Conservation (phyloP, 2,113 vertebrate genomes). For the Festucalex cinctus region DNA sequence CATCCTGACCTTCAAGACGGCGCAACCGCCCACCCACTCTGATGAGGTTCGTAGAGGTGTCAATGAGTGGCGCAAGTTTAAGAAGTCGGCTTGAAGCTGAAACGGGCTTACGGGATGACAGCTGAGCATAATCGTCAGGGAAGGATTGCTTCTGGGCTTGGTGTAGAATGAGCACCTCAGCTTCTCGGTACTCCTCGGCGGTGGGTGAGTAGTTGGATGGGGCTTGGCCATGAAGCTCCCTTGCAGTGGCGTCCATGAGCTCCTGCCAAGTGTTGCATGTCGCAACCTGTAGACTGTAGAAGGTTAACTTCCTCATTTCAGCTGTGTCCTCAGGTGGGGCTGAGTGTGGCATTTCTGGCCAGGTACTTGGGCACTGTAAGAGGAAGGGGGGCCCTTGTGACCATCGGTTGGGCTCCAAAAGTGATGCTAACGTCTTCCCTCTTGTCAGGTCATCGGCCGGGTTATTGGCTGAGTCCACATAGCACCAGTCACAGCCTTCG, state of each 20-base stretch:
- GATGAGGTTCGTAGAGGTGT: neutral
- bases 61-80: neutral
- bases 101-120: neutral
- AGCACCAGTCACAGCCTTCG: slow-evolving; percentile 1
- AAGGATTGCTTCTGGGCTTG: slow-evolving; percentile 8
- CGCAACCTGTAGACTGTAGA: neutral
- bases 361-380: neutral
- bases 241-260: slow-evolving; percentile 6
- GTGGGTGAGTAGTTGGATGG: neutral
- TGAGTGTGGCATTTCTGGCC: slow-evolving; percentile 2
- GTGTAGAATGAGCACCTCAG: neutral
- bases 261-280: slow-evolving; percentile 14
- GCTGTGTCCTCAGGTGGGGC: neutral
- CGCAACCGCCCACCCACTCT: neutral
- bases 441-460: slow-evolving; percentile 21
- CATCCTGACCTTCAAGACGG: neutral
- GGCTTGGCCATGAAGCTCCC: neutral
- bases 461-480: slow-evolving; percentile 21
- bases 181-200: slow-evolving; percentile 7
- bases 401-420: slow-evolving; percentile 5
- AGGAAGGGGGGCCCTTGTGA: slow-evolving; percentile 24
- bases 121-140: slow-evolving; percentile 3
- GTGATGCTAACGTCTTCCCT: neutral
- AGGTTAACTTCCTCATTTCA: slow-evolving; percentile 17
- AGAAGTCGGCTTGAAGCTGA: neutral